A percentile compares a stretch with the other conserved stretches of the same genome.
phyloP scores from a whole-genome alignment of 2,888 invertebrate species.

The Neuroscelio doddi region DNA sequence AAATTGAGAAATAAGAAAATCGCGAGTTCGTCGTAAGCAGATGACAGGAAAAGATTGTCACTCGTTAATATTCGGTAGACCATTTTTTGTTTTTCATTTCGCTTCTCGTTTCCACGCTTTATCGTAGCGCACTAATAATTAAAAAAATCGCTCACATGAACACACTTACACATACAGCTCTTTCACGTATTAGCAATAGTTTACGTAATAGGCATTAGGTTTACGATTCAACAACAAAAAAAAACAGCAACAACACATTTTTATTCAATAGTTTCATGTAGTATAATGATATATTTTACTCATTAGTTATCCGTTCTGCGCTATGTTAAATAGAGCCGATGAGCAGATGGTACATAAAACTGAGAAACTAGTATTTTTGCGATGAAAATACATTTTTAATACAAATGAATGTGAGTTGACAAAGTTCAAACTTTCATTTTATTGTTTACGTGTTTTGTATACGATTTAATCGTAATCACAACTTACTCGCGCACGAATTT shows the following conservation, averaged over 20 bases:
- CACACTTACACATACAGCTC: conserved; percentile 50
- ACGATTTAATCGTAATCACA: conserved; percentile 49
- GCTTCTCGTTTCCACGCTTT: conserved; percentile 53
- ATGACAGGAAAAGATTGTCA: conserved; percentile 45
- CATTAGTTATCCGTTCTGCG: conserved; percentile 44
- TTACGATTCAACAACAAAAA: conserved; percentile 50
- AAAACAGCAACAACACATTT: conserved; percentile 49
- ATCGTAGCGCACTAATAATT: conserved; percentile 52
- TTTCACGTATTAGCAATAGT: conserved; percentile 54
- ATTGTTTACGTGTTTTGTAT: conserved; percentile 43
- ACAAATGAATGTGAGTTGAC: conserved; percentile 24
- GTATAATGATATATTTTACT: conserved; percentile 58
- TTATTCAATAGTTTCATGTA: conserved; percentile 62
- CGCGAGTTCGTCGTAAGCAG: conserved; percentile 47
- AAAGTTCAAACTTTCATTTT: too few species aligned
- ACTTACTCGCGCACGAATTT: conserved; percentile 59
- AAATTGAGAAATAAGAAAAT: conserved; percentile 43
- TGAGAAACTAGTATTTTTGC: conserved; percentile 38
- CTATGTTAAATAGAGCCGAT: conserved; percentile 39
- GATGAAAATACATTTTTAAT: conserved; percentile 26
- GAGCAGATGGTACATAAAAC: conserved; percentile 35
- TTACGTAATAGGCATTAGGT: conserved; percentile 55
- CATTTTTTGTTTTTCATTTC: conserved; percentile 44
- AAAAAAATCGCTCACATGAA: conserved; percentile 17
- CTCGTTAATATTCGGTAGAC: conserved; percentile 39